phyloP scores from a whole-genome alignment of 2,113 vertebrate species.

The Hemicordylus capensis region DNA sequence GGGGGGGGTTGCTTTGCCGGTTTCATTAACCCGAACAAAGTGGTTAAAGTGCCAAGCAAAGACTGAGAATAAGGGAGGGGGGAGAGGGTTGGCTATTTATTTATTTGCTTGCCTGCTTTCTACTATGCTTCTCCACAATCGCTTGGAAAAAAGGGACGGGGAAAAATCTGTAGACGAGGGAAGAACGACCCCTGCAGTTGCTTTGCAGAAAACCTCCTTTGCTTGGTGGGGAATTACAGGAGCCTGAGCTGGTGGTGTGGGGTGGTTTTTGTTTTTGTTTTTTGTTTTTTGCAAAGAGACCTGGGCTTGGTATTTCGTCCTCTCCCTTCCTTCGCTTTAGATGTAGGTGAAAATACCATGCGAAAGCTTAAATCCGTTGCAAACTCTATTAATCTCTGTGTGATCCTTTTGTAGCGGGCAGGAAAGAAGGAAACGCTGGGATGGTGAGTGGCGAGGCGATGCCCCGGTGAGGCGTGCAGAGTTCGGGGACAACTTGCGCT shows the following conservation, averaged over 20 bases:
- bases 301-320: background rate
- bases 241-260: constrained; percentile 26
- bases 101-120: background rate
- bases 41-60: background rate
- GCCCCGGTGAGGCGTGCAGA: constrained; percentile 67
- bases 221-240: constrained; percentile 42
- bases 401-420: constrained; percentile 55
- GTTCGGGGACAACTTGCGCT: constrained; percentile 68
- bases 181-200: constrained; percentile 70
- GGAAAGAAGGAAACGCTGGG: constrained; percentile 32
- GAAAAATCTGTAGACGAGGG: constrained; percentile 26
- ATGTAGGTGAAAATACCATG: constrained; percentile 6
- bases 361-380: constrained; percentile 11
- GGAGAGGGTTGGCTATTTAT: constrained; percentile 2
- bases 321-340: background rate
- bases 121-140: background rate
- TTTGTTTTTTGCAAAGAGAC: background rate
- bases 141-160: background rate
- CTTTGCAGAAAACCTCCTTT: constrained; percentile 15
- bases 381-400: constrained; percentile 57
- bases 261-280: too few relatives aligned
- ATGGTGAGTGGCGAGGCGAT: constrained; percentile 34
- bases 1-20: background rate
- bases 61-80: background rate
- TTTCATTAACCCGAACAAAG: background rate